Conservation (phyloP, 2,797 vertebrate genomes). For the Loris lydekkerianus region DNA sequence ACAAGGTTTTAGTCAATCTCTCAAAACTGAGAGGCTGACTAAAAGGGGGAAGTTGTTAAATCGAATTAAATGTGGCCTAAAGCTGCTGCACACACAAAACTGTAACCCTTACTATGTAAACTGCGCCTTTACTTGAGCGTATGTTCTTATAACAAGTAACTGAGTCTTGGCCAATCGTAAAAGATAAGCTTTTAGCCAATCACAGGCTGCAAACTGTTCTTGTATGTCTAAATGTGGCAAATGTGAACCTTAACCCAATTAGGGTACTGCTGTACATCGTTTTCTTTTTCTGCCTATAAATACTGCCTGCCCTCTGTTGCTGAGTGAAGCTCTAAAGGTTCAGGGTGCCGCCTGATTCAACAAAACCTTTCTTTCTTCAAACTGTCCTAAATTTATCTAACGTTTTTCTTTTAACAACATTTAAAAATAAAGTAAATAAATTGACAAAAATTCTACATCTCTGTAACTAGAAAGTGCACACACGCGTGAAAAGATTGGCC, state of each 20-base stretch:
- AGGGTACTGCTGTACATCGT: not conserved
- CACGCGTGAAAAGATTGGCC: not conserved
- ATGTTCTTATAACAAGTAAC: not conserved
- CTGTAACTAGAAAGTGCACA: not conserved
- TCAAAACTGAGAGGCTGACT: not conserved
- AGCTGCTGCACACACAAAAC: not conserved
- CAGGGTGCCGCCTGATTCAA: not conserved
- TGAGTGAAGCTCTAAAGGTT: not conserved
- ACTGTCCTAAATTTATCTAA: not conserved
- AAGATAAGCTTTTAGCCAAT: not conserved
- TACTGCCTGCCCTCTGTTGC: not conserved
- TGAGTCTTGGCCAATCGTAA: not conserved
- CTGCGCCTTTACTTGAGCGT: not conserved
- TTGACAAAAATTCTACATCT: not conserved
- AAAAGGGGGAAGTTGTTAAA: not conserved
- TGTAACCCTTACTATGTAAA: not conserved
- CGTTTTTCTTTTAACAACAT: not conserved
- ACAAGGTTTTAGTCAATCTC: not conserved
- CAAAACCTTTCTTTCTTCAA: not conserved
- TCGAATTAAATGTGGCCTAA: not conserved
- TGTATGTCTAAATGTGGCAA: not conserved
- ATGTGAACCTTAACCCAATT: not conserved
- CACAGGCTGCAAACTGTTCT: not conserved
- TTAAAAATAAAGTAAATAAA: not conserved
- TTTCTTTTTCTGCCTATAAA: not conserved